Conservation (phyloP, 2,888 invertebrate species). For the Blera fallax region DNA sequence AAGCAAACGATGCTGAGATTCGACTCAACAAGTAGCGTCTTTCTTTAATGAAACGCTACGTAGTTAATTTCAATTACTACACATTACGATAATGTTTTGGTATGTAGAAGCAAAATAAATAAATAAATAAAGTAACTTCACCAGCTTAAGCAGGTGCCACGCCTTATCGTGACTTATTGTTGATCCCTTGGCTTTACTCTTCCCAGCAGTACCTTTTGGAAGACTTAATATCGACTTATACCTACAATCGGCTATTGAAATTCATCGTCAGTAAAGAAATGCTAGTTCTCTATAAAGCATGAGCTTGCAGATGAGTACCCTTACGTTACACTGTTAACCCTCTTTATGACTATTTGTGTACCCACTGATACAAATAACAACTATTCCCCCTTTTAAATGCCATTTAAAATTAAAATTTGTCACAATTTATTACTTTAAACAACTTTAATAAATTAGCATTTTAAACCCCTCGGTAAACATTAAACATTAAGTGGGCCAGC, state of each 20-base stretch:
- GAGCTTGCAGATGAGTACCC: background rate
- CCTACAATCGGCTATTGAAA: background rate
- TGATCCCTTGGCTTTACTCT: background rate
- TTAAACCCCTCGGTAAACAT: background rate
- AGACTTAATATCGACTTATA: background rate
- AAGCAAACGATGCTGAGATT: too few relatives aligned
- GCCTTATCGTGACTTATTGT: background rate
- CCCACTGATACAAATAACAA: background rate
- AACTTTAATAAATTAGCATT: constrained; percentile 15
- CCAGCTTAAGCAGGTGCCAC: background rate
- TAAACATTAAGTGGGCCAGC: constrained; percentile 16
- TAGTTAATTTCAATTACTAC: too few relatives aligned
- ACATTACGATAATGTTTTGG: too few relatives aligned
- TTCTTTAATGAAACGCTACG: too few relatives aligned
- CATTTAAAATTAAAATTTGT: constrained; percentile 19
- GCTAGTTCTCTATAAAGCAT: background rate
- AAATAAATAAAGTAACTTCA: too few relatives aligned
- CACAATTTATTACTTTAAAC: background rate
- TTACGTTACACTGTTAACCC: background rate
- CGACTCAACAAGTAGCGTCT: too few relatives aligned
- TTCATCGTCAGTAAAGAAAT: background rate
- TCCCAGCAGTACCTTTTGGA: background rate
- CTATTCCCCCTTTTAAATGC: background rate
- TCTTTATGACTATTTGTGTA: background rate
- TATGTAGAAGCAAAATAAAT: background rate